These are phyloP conservation scores for Thumatha senex DNA, from an alignment of 2,888 invertebrate species.

Conservation along the genomic window DNA sequence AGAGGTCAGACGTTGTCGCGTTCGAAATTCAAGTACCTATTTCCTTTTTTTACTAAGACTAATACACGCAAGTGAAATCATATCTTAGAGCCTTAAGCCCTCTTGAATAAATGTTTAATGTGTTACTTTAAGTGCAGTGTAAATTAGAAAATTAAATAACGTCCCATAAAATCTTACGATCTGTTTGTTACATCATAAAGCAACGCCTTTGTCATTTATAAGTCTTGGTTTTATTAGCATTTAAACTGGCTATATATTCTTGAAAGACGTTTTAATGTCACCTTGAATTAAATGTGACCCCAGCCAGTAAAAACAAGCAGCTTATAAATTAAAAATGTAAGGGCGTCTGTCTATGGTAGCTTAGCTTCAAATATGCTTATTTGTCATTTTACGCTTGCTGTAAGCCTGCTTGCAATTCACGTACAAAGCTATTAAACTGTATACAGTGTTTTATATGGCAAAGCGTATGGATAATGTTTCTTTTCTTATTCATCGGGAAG, in stretches of 20 bases:
- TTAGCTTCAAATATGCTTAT: too few species aligned
- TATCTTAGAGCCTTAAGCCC: background rate
- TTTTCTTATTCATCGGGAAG: too few species aligned
- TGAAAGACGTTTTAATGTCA: constrained; percentile 2
- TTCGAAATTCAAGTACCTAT: background rate
- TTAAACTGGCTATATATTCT: constrained; percentile 6
- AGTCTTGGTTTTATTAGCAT: constrained; percentile 8
- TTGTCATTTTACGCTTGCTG: too few species aligned
- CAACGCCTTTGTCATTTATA: constrained; percentile 5
- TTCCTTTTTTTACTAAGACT: background rate
- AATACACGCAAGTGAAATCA: background rate
- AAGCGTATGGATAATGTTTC: too few species aligned
- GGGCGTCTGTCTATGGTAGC: background rate
- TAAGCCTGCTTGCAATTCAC: too few species aligned
- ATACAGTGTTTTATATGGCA: too few species aligned
- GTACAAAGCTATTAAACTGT: too few species aligned
- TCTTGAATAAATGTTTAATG: background rate
- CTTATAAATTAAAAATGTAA: background rate
- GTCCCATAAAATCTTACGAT: constrained; percentile 1
- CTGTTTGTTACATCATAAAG: constrained; percentile 1
- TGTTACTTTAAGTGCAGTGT: background rate
- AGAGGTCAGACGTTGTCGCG: background rate
- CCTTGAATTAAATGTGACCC: background rate
- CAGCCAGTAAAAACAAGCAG: background rate
- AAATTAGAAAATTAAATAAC: constrained; percentile 1